A percentile compares a stretch with the other conserved stretches of the same genome.
phyloP scores from a whole-genome alignment of 2,888 invertebrate genomes.

The Tetrapedia diversipes region DNA sequence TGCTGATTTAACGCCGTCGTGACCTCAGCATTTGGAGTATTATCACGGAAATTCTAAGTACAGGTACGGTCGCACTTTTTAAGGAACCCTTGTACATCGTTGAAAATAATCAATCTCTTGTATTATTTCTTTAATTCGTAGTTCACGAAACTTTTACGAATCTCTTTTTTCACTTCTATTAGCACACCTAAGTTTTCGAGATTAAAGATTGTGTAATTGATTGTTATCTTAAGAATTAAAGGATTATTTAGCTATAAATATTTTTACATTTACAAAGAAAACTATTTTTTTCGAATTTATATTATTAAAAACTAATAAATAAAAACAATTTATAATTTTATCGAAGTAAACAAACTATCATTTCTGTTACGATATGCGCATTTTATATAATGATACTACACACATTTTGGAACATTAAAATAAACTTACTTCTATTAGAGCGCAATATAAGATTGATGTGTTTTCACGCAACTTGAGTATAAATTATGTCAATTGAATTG shows the following conservation, averaged over 20 bases:
- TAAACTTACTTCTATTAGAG: background rate
- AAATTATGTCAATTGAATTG: background rate
- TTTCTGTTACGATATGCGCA: too few relatives aligned
- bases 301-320: background rate
- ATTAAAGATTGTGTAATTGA: background rate
- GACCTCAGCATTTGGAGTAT: background rate
- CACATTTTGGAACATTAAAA: background rate
- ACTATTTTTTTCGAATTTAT: background rate
- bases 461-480: background rate
- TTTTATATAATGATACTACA: too few relatives aligned
- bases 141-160: background rate
- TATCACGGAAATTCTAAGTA: background rate
- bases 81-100: conserved; percentile 12
- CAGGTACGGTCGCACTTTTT: conserved; percentile 29
- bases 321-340: background rate
- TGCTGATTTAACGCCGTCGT: conserved; percentile 53
- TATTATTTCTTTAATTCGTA: background rate
- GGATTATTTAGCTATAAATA: background rate
- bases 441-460: background rate
- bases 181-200: background rate
- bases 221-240: background rate
- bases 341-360: background rate
- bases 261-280: background rate
- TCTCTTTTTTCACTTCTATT: background rate
- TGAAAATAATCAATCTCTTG: background rate